phyloP scores from a whole-genome alignment of 1,140 invertebrate species.

The Trichogramma pretiosum region DNA sequence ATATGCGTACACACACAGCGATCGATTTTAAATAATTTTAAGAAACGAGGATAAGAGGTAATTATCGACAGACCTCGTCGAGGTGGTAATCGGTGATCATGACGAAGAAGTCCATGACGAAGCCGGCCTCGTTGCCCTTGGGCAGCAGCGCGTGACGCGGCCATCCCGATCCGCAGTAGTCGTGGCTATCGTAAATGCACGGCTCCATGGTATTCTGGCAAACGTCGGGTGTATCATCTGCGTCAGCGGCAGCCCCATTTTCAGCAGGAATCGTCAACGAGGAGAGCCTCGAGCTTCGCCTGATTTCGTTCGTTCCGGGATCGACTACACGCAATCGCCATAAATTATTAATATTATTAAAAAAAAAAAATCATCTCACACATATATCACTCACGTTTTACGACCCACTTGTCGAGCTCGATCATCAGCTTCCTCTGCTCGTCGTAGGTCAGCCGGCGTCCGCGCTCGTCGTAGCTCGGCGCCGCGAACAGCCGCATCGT shows the following conservation, averaged over 20 bases:
- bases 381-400: slow-evolving; percentile 1
- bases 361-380: too few species aligned
- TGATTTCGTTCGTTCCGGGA: too few species aligned
- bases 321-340: too few species aligned
- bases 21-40: too few species aligned
- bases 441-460: slow-evolving; percentile 51
- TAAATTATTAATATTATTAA: too few species aligned
- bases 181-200: slow-evolving; percentile 30
- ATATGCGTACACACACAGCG: too few species aligned
- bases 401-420: slow-evolving; percentile 58
- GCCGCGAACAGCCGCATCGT: slow-evolving; percentile 71
- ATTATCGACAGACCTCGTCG: slow-evolving; percentile 59
- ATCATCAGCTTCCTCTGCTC: slow-evolving; percentile 65
- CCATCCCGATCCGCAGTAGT: slow-evolving; percentile 83
- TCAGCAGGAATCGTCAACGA: too few species aligned
- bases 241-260: too few species aligned
- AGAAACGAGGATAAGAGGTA: too few species aligned
- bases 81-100: slow-evolving; percentile 70
- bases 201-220: too few species aligned
- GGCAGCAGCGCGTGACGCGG: slow-evolving; percentile 76
- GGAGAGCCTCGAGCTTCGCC: too few species aligned
- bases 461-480: slow-evolving; percentile 60
- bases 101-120: slow-evolving; percentile 62
- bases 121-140: slow-evolving; percentile 61
- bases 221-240: too few species aligned